Percentiles rank a stretch among this genome's conserved stretches.
Evolutionary conservation across 2,113 vertebrate species (phyloP).

Genomic region (Percopsis transmontana): DNA sequence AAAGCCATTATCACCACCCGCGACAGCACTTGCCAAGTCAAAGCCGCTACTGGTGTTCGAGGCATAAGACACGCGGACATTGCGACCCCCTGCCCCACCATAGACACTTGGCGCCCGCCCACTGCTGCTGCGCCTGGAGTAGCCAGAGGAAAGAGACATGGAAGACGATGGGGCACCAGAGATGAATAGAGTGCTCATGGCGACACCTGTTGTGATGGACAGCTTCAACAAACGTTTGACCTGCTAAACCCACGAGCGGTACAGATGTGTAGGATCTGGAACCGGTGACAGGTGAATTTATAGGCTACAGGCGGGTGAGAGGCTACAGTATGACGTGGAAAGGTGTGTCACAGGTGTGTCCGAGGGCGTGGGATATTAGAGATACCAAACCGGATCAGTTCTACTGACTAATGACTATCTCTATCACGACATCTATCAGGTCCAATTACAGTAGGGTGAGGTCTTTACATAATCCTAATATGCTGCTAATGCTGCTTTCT

Average conservation of each 20-base stretch:
- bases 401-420: no score
- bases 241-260: slow-evolving; percentile 4
- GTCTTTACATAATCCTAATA: no score
- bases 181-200: slow-evolving; percentile 19
- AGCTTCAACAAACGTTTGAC: neutral
- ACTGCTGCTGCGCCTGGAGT: slow-evolving; percentile 7
- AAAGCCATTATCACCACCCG: neutral
- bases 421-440: no score
- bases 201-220: slow-evolving; percentile 6
- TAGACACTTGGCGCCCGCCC: slow-evolving; percentile 59
- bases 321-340: slow-evolving; percentile 24
- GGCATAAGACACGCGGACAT: slow-evolving; percentile 60
- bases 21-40: slow-evolving; percentile 20
- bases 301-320: slow-evolving; percentile 30
- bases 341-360: slow-evolving; percentile 45
- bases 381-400: no score
- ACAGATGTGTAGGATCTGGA: slow-evolving; percentile 21
- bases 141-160: slow-evolving; percentile 23
- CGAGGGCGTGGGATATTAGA: slow-evolving; percentile 23
- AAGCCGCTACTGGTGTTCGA: slow-evolving; percentile 33
- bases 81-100: slow-evolving; percentile 48
- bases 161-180: neutral
- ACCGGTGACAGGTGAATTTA: slow-evolving; percentile 15
- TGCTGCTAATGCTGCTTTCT: no score
- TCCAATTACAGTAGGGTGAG: no score